These are phyloP conservation scores for Fulica atra DNA, from an alignment of 2,113 vertebrate species.

Conservation along the genomic window DNA sequence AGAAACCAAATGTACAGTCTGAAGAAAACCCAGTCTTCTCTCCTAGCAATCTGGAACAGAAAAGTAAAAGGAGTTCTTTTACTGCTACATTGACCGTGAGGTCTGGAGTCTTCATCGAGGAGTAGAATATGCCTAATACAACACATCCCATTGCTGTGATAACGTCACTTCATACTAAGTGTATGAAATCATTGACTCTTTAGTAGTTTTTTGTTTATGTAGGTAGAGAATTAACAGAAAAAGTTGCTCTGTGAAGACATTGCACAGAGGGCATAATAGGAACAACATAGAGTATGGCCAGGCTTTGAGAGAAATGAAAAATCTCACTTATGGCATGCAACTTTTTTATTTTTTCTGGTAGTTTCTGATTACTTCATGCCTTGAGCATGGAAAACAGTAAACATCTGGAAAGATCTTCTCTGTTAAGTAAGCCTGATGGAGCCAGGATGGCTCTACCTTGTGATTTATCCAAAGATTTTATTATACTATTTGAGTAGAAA, in stretches of 20 bases:
- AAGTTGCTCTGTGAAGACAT: background rate
- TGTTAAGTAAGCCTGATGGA: background rate
- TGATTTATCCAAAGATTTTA: background rate
- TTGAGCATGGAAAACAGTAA: background rate
- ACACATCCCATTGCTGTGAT: fast-evolving
- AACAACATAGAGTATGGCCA: background rate
- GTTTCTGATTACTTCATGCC: background rate
- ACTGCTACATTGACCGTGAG: fast-evolving
- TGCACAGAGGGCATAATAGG: background rate
- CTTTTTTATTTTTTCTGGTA: background rate
- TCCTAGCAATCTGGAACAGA: background rate
- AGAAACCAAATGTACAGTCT: background rate
- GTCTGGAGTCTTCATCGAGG: background rate
- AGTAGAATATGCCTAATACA: background rate
- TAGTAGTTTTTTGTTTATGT: background rate
- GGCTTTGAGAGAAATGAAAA: background rate
- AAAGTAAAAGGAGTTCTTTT: background rate
- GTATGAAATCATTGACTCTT: background rate
- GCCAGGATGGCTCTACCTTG: background rate
- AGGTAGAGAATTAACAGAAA: background rate
- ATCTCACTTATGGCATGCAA: background rate
- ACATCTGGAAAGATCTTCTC: background rate
- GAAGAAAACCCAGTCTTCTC: background rate
- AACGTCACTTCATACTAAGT: background rate
- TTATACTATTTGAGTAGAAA: background rate